A percentile compares a stretch with the other conserved stretches of the same genome.
phyloP scores from a whole-genome alignment of 2,888 invertebrate species.

The Pyrrhosoma nymphula region DNA sequence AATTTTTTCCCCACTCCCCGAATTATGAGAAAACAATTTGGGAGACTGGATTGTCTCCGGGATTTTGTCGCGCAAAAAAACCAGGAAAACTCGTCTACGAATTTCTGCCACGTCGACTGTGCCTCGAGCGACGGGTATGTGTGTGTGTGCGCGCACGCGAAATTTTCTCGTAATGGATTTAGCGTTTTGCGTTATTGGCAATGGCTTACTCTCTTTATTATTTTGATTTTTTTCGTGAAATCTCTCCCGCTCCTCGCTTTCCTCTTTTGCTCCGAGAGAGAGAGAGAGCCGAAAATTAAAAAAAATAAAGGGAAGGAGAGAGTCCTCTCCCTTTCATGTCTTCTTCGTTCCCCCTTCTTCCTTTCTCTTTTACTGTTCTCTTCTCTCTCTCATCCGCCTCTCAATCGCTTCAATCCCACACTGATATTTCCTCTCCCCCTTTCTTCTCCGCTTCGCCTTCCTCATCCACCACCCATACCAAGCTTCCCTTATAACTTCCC shows the following conservation, averaged over 20 bases:
- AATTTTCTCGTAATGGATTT: constrained; percentile 14
- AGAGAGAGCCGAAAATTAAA: background rate
- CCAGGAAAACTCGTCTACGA: background rate
- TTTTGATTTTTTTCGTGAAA: background rate
- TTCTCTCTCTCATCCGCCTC: background rate
- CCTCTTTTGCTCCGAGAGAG: background rate
- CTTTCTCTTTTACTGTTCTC: background rate
- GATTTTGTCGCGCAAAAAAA: background rate
- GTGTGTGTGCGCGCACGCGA: background rate
- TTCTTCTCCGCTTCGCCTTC: background rate
- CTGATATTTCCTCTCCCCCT: background rate
- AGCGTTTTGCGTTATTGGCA: constrained; percentile 6
- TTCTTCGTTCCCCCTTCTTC: background rate
- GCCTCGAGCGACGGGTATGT: background rate
- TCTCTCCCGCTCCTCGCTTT: background rate
- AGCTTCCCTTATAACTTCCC: no score
- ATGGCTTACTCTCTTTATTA: background rate
- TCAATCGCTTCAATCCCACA: background rate
- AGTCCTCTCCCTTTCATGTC: background rate
- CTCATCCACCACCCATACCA: background rate
- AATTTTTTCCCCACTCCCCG: no score
- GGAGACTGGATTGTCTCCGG: background rate
- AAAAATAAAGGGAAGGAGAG: background rate
- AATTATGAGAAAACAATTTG: background rate
- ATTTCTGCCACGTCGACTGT: background rate